Evolutionary conservation across 2,113 vertebrate species (phyloP).

Genomic region (Tychaedon coryphoeus): DNA sequence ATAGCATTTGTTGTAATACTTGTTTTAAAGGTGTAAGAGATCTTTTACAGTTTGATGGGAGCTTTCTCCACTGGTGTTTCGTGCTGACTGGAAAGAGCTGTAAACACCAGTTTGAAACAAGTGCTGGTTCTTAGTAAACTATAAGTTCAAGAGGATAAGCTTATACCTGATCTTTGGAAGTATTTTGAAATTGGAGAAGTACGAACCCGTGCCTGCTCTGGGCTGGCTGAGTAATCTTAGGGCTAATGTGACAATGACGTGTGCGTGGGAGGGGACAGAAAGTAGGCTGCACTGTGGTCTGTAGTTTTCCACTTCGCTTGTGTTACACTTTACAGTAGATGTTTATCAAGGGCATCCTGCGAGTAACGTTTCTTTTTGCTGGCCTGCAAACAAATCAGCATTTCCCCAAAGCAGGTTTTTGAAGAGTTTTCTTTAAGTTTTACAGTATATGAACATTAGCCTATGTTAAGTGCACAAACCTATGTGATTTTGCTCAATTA

Average conservation of each 20-base stretch:
- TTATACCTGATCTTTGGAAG: background rate
- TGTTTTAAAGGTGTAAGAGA: background rate
- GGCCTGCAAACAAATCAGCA: background rate
- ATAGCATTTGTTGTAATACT: background rate
- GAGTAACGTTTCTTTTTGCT: background rate
- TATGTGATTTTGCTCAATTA: background rate
- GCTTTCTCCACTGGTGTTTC: background rate
- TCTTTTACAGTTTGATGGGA: background rate
- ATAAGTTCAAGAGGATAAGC: background rate
- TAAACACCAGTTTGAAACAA: background rate
- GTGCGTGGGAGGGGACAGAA: background rate
- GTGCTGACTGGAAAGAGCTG: background rate
- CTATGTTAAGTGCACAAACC: accelerated
- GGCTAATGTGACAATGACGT: background rate
- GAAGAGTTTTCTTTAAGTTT: background rate
- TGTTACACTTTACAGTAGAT: background rate
- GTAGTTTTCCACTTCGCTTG: constrained; percentile 38
- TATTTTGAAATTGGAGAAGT: background rate
- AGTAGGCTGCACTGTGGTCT: background rate
- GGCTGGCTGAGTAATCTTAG: background rate
- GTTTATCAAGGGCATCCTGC: background rate
- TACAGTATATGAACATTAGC: background rate
- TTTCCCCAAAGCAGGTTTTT: background rate
- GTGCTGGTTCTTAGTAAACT: background rate
- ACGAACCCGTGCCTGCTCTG: background rate